These are phyloP conservation scores for Coleophora deauratella DNA, from an alignment of 2,888 invertebrate species.

Conservation along the genomic window DNA sequence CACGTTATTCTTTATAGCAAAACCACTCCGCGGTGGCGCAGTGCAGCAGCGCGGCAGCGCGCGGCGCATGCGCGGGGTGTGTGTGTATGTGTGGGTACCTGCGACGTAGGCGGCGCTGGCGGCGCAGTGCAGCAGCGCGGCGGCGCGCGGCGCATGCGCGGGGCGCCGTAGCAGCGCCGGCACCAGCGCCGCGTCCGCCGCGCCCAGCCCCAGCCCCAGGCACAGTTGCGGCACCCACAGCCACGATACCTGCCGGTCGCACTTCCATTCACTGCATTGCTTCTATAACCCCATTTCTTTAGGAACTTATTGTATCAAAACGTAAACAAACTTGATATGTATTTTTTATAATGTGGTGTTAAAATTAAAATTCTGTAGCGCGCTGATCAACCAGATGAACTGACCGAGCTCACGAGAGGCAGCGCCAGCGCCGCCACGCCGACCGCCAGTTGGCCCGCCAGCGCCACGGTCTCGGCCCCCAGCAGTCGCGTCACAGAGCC, in stretches of 20 bases:
- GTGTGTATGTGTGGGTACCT: no score
- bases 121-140: slow-evolving; percentile 54
- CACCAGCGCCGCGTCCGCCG: slow-evolving; percentile 57
- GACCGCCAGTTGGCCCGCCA: slow-evolving; percentile 40
- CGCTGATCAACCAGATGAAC: no score
- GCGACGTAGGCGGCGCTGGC: slow-evolving; percentile 48
- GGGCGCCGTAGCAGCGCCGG: slow-evolving; percentile 44
- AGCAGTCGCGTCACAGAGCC: slow-evolving; percentile 33
- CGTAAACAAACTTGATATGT: no score
- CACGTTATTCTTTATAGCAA: no score
- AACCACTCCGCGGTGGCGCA: no score
- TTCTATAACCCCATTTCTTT: no score
- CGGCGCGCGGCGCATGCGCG: slow-evolving; percentile 33
- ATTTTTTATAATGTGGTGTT: no score
- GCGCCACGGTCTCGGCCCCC: slow-evolving; percentile 46
- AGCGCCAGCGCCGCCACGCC: slow-evolving; percentile 21
- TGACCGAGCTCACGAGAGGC: slow-evolving; percentile 10
- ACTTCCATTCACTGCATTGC: no score
- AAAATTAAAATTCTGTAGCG: no score
- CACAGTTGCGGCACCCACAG: slow-evolving; percentile 48
- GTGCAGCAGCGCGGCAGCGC: slow-evolving; percentile 51
- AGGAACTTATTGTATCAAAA: no score
- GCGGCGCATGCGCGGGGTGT: slow-evolving; percentile 33
- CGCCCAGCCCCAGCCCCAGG: slow-evolving; percentile 55
- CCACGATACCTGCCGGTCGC: slow-evolving; percentile 26